These are phyloP conservation scores for Digitonthophagus gazella DNA, from an alignment of 2,888 invertebrate species.

Conservation along the genomic window DNA sequence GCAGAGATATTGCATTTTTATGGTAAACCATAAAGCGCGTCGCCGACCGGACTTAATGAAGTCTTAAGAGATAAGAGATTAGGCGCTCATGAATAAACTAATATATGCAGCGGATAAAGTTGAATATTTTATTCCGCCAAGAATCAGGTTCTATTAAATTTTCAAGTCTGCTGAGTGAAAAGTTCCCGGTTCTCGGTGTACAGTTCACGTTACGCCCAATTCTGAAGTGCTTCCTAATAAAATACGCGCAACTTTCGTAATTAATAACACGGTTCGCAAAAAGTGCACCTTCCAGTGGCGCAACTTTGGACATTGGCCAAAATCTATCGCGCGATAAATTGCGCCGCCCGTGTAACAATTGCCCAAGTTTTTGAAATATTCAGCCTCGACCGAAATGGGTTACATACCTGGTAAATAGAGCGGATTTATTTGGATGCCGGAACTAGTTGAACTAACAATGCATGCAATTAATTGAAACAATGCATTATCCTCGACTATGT, in stretches of 20 bases:
- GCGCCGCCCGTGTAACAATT: not conserved
- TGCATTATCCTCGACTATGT: no score
- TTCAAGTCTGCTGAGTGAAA: not conserved
- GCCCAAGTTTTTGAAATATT: not conserved
- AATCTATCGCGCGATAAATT: not conserved
- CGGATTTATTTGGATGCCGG: not conserved
- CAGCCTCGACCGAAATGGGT: not conserved
- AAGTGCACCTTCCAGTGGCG: not conserved
- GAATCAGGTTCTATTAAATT: not conserved
- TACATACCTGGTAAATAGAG: not conserved
- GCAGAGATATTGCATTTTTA: not conserved
- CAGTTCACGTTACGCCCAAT: not conserved
- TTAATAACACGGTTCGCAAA: not conserved
- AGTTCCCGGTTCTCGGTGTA: not conserved
- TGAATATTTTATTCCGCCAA: not conserved
- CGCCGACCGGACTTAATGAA: not conserved
- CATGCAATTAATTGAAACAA: not conserved
- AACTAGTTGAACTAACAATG: not conserved
- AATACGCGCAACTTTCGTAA: not conserved
- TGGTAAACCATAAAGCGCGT: not conserved
- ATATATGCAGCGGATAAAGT: not conserved
- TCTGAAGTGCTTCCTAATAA: not conserved
- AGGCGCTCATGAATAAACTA: not conserved
- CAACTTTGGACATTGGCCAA: not conserved
- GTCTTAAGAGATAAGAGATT: not conserved